These are phyloP conservation scores for Scaptomyza flava DNA, from an alignment of 2,888 invertebrate genomes.

Conservation along the genomic window DNA sequence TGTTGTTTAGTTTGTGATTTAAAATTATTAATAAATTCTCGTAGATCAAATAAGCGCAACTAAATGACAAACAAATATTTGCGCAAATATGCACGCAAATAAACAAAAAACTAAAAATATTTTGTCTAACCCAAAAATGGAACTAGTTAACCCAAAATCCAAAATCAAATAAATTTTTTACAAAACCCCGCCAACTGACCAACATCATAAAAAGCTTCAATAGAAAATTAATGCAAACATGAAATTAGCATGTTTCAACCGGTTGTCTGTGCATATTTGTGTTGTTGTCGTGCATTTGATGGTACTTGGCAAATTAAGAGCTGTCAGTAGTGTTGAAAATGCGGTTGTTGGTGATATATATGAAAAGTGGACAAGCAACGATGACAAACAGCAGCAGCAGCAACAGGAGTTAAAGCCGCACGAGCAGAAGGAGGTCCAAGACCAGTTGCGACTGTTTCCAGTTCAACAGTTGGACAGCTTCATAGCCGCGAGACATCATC, in stretches of 20 bases:
- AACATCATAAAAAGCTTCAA: slow-evolving; percentile 20
- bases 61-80: neutral
- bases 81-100: slow-evolving; percentile 24
- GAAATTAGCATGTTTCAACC: slow-evolving; percentile 55
- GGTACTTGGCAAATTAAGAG: slow-evolving; percentile 19
- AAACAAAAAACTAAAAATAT: slow-evolving; percentile 3
- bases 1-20: no score
- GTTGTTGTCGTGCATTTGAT: slow-evolving; percentile 29
- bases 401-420: neutral
- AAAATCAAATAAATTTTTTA: slow-evolving; percentile 25
- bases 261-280: slow-evolving; percentile 55
- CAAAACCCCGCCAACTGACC: slow-evolving; percentile 3
- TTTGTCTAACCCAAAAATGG: slow-evolving; percentile 14
- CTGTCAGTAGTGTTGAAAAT: slow-evolving; percentile 40
- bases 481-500: slow-evolving; percentile 22
- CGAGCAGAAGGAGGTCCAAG: neutral
- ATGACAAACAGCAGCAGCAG: slow-evolving; percentile 14
- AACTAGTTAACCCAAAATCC: slow-evolving; percentile 7
- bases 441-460: slow-evolving; percentile 27
- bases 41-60: neutral
- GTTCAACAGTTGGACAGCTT: slow-evolving; percentile 25
- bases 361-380: slow-evolving; percentile 41
- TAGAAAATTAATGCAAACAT: slow-evolving; percentile 52
- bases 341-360: slow-evolving; percentile 72
- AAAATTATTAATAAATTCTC: neutral